A percentile compares a stretch with the other conserved stretches of the same genome.
Evolutionary conservation across 2,888 invertebrate species (phyloP).

Genomic region (Lottia scabra): DNA sequence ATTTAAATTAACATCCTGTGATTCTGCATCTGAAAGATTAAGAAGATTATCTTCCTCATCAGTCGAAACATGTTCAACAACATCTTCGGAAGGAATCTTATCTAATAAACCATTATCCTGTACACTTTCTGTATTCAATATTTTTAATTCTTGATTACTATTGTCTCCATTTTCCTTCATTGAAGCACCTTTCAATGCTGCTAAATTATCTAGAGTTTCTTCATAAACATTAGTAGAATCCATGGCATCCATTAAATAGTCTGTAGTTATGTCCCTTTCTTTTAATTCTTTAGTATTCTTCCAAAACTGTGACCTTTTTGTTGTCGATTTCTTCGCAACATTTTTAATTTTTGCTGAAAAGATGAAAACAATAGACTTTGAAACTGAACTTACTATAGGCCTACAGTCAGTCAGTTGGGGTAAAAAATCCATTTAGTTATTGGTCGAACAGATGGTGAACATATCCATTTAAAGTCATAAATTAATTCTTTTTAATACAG

Average conservation of each 20-base stretch:
- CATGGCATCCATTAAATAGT: conserved; percentile 12
- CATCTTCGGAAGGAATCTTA: not conserved
- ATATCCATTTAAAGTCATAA: too few relatives aligned
- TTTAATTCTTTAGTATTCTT: not conserved
- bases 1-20: not conserved
- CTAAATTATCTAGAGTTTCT: conserved; percentile 29
- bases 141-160: not conserved
- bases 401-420: too few relatives aligned
- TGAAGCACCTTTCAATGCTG: conserved; percentile 27
- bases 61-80: not conserved
- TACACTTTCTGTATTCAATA: not conserved
- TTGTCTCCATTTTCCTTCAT: conserved; percentile 1
- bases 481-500: too few relatives aligned
- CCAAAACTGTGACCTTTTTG: conserved; percentile 17
- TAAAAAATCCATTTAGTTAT: too few relatives aligned
- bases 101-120: not conserved
- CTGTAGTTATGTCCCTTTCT: not conserved
- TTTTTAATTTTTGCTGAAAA: conserved; percentile 9
- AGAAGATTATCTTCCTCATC: conserved; percentile 9
- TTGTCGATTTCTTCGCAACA: conserved; percentile 23
- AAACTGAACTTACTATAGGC: too few relatives aligned
- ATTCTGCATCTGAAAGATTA: conserved; percentile 3
- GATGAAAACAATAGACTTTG: too few relatives aligned
- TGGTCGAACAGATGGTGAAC: too few relatives aligned
- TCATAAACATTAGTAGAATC: conserved; percentile 22